These are phyloP conservation scores for Kryptolebias marmoratus DNA, from an alignment of 2,113 vertebrate species.

Conservation along the genomic window DNA sequence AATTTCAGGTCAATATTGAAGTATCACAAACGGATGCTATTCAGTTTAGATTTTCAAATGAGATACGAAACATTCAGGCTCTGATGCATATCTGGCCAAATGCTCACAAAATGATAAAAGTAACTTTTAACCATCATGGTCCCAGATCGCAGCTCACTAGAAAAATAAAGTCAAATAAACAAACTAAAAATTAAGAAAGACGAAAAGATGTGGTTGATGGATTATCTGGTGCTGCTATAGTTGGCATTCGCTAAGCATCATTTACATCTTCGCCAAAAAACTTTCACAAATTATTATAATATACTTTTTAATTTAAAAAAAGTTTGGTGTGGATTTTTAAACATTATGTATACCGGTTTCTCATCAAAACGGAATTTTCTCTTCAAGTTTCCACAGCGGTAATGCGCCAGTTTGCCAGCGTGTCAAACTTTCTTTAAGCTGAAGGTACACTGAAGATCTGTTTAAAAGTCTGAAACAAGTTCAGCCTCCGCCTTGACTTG, in stretches of 20 bases:
- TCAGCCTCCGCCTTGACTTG: constrained; percentile 52
- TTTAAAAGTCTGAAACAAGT: constrained; percentile 62
- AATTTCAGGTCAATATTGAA: too few species aligned
- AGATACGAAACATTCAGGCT: too few species aligned
- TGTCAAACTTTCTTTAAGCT: constrained; percentile 24
- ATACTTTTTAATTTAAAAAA: not conserved
- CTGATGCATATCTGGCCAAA: too few species aligned
- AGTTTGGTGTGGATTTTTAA: not conserved
- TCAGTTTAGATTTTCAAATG: too few species aligned
- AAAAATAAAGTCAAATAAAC: too few species aligned
- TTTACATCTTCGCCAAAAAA: not conserved
- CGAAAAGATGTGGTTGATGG: too few species aligned
- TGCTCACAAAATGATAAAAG: too few species aligned
- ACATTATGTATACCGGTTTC: not conserved
- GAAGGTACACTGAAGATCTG: constrained; percentile 41
- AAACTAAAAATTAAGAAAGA: too few species aligned
- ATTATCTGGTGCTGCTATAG: not conserved
- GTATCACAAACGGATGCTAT: too few species aligned
- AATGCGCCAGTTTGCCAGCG: not conserved
- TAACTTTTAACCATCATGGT: too few species aligned
- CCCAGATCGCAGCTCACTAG: too few species aligned
- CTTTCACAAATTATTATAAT: not conserved
- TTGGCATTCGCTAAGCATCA: not conserved
- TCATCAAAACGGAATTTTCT: constrained; percentile 11
- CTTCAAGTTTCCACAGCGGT: not conserved